Evolutionary conservation across 2,797 vertebrate genomes (phyloP), one percentile per base, ranked within the genome.

Genomic region (Acipenser ruthenus): DNA sequence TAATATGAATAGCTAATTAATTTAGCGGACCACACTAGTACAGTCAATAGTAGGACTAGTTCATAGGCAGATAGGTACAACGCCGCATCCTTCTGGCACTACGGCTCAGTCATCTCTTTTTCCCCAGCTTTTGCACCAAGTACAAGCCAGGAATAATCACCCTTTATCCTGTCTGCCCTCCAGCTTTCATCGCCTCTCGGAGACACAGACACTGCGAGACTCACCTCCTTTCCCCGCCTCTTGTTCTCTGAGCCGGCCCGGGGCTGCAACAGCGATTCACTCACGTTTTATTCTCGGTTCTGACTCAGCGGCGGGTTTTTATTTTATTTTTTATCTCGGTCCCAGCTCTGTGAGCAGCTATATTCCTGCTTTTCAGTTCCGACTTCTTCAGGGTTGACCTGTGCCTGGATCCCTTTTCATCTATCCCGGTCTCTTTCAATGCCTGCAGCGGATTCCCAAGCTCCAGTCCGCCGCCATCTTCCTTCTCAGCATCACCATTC

Each of bases 401-500:
- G 55, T n/a, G 55, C 23, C 23, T 37, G 23, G 23, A 37, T 74
- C 63, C 23, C 23, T 37, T 37, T 37, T 37, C 23, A 37, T 74
- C 63, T 75, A 6, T 49, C 72, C 76, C 69, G 71, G 77, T 73
- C 78, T 64, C 74, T 84, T 87, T 89, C 87, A 90, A 82, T 87
- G 88, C 74, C 85, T 75, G 78, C 79, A 80, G 74, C 70, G 81
- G 72, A 77, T 72, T 72, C 65, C 76, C 85, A 81, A 78, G 80
- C 80, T 82, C 83, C 85, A 81, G 73, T 80, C 79, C 81, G 80
- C 84, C 87, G 87, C 87, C 90, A 91, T 92, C 88, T 92, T 90
- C 75, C 75, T 56, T 79, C 76, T 74, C 68, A 67, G 77, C 81
- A 72, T 76, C 84, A 70, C 65, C 23, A 53, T 74, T 80, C 81